A percentile compares a stretch with the other conserved stretches of the same genome.
Evolutionary conservation across 1,140 invertebrate species (phyloP).

Genomic region (Cydia amplana): DNA sequence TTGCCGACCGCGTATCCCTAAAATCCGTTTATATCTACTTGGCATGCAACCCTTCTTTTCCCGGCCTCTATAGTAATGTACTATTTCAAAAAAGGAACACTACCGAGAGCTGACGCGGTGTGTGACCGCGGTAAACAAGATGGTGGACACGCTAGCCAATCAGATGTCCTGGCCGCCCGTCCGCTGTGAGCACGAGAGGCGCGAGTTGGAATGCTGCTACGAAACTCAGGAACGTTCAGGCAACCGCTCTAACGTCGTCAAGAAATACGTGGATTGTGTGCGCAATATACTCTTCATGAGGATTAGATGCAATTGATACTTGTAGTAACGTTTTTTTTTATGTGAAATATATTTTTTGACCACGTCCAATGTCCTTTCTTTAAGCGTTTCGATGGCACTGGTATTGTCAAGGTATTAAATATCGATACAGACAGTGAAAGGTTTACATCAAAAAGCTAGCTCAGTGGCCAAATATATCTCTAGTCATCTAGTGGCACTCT

Average conservation of each 20-base stretch:
- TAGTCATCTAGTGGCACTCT: no score
- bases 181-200: conserved; percentile 26
- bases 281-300: neutral
- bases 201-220: conserved; percentile 31
- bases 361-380: no score
- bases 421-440: no score
- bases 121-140: neutral
- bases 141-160: conserved; percentile 22
- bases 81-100: conserved; percentile 6
- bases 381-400: no score
- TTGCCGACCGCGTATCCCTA: no score
- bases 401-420: no score
- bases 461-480: no score
- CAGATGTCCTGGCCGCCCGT: neutral
- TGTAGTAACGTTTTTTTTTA: neutral
- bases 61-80: no score
- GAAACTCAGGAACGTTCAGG: neutral
- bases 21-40: no score
- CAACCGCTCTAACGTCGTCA: conserved; percentile 19
- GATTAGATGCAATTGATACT: conserved; percentile 2
- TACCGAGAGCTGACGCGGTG: conserved; percentile 34
- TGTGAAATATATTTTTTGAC: no score
- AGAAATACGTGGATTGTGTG: conserved; percentile 25
- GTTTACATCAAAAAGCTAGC: no score
- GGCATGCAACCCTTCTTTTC: no score